Percentiles rank a stretch among this genome's conserved stretches.
Conservation (phyloP, 2,888 invertebrate species). For the Lasioglossum oenotherae region DNA sequence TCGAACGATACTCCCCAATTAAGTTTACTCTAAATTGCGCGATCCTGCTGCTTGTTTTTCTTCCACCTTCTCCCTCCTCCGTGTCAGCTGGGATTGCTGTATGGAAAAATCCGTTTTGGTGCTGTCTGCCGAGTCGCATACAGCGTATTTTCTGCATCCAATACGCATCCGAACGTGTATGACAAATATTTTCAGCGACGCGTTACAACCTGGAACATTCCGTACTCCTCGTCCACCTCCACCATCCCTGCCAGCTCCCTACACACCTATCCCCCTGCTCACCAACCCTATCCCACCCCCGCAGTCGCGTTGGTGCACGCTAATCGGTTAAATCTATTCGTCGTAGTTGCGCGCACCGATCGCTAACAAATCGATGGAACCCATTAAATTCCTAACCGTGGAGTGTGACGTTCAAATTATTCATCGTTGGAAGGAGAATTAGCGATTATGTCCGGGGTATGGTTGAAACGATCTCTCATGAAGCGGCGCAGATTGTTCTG, state of each 20-base stretch:
- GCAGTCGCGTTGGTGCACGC: conserved; percentile 12
- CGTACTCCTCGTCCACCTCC: neutral
- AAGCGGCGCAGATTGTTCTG: conserved; percentile 8
- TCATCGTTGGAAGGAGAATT: conserved; percentile 46
- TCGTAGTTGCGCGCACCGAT: conserved; percentile 20
- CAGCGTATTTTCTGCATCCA: conserved; percentile 41
- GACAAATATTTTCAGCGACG: conserved; percentile 43
- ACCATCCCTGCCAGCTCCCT: neutral
- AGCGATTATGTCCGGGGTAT: conserved; percentile 41
- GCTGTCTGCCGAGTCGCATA: conserved; percentile 12
- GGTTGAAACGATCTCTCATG: conserved; percentile 28
- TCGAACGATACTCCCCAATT: conserved; percentile 81
- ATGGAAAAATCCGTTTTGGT: conserved; percentile 40
- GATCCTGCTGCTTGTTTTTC: conserved; percentile 64
- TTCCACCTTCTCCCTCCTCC: conserved; percentile 34
- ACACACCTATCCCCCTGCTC: neutral
- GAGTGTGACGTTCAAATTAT: conserved; percentile 45
- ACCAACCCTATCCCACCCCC: neutral
- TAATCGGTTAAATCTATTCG: conserved; percentile 58
- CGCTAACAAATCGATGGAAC: conserved; percentile 53
- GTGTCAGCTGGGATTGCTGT: conserved; percentile 20
- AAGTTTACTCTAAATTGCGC: conserved; percentile 82
- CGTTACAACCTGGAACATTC: conserved; percentile 19
- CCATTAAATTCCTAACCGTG: conserved; percentile 47
- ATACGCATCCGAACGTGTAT: conserved; percentile 21